These are phyloP conservation scores for Scaptomyza hsui DNA, from an alignment of 1,140 invertebrate genomes.

Conservation along the genomic window DNA sequence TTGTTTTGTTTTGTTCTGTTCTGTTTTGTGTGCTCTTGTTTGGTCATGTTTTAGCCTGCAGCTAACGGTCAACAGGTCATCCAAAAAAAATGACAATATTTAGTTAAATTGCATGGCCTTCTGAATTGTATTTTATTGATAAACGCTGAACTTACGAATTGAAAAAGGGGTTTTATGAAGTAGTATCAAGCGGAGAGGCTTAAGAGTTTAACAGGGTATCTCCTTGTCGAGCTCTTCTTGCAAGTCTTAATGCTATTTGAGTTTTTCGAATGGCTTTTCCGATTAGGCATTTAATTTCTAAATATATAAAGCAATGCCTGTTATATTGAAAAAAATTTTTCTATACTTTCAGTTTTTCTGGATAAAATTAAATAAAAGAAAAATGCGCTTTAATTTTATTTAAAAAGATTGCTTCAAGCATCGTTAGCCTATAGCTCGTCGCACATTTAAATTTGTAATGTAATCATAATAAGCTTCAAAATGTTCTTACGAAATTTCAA, in stretches of 20 bases:
- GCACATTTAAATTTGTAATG: constrained; percentile 28
- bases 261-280: too few relatives aligned
- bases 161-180: too few relatives aligned
- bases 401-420: not conserved
- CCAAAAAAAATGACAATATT: constrained; percentile 2
- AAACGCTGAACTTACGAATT: not conserved
- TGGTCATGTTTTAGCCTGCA: constrained; percentile 16
- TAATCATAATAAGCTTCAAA: constrained; percentile 32
- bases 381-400: constrained; percentile 1
- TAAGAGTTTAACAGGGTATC: too few relatives aligned
- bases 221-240: too few relatives aligned
- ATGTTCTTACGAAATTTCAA: constrained; percentile 38
- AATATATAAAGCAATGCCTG: too few relatives aligned
- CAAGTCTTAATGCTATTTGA: too few relatives aligned
- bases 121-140: not conserved
- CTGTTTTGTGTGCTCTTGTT: constrained; percentile 4
- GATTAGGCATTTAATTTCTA: too few relatives aligned
- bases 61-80: constrained; percentile 30
- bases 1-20: constrained; percentile 31
- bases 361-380: not conserved
- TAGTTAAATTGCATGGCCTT: not conserved
- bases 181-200: too few relatives aligned
- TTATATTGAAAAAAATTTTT: too few relatives aligned
- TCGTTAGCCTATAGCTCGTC: constrained; percentile 9
- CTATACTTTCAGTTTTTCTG: too few relatives aligned